A percentile compares a stretch with the other conserved stretches of the same genome.
Evolutionary conservation across 1,140 invertebrate genomes (phyloP).

Genomic region (Teleogryllus occipitalis): DNA sequence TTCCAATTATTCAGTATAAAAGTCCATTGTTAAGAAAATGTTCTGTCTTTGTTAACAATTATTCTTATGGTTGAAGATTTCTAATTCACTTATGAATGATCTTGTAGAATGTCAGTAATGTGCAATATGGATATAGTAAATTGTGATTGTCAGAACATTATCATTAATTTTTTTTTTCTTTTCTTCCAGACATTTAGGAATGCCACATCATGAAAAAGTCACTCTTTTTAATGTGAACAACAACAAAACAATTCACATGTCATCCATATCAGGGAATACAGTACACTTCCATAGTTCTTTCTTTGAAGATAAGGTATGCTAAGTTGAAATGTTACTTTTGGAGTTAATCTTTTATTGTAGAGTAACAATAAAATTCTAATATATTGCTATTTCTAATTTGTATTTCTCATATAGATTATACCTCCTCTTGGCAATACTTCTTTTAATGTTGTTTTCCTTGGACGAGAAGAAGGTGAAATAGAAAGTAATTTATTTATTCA

Average conservation of each 20-base stretch:
- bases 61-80: no score
- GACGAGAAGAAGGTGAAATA: slow-evolving; percentile 77
- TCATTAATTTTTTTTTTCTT: slow-evolving; percentile 26
- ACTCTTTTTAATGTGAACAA: slow-evolving; percentile 68
- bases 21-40: no score
- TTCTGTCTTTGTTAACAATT: no score
- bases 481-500: slow-evolving; percentile 86
- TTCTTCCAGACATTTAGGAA: slow-evolving; percentile 64
- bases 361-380: no score
- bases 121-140: no score
- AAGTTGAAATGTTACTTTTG: not conserved
- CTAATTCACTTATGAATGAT: no score
- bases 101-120: no score
- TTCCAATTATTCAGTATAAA: no score
- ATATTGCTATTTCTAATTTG: not conserved
- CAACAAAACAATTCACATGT: slow-evolving; percentile 67
- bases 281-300: slow-evolving; percentile 87
- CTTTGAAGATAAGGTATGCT: slow-evolving; percentile 75
- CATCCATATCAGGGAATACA: slow-evolving; percentile 79
- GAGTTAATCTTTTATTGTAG: not conserved
- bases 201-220: slow-evolving; percentile 71
- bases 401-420: slow-evolving; percentile 54
- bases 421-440: slow-evolving; percentile 84
- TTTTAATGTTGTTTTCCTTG: slow-evolving; percentile 92
- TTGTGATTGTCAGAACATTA: not conserved